These are phyloP conservation scores for Drosophila pseudoananassae DNA, from an alignment of 1,140 invertebrate species.

Conservation along the genomic window DNA sequence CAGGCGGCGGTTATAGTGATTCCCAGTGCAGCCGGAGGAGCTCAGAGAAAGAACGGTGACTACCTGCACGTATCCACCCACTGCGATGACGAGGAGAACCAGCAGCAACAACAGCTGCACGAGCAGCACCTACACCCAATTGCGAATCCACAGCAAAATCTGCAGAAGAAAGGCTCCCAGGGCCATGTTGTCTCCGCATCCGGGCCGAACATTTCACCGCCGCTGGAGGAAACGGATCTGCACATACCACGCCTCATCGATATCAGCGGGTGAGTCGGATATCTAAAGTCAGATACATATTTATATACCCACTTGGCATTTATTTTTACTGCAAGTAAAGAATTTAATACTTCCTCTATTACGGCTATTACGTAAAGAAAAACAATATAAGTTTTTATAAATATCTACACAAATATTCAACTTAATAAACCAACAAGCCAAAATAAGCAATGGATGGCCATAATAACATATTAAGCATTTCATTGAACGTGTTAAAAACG, in stretches of 20 bases:
- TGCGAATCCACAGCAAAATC: conserved; percentile 14
- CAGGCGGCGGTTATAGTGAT: conserved; percentile 74
- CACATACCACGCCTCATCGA: conserved; percentile 86
- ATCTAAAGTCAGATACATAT: not conserved
- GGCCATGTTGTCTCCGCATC: conserved; percentile 28
- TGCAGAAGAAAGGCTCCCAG: conserved; percentile 46
- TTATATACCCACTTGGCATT: too few species aligned
- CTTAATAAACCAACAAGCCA: too few species aligned
- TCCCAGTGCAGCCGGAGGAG: conserved; percentile 70
- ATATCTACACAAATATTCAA: too few species aligned
- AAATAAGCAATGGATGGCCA: too few species aligned
- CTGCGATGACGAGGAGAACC: conserved; percentile 87
- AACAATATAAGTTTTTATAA: too few species aligned
- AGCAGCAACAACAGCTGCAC: conserved; percentile 9
- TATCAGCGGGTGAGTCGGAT: conserved; percentile 83
- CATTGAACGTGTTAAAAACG: too few species aligned
- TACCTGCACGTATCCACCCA: conserved; percentile 88
- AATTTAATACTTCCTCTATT: too few species aligned
- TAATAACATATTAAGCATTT: too few species aligned
- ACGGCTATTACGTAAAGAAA: too few species aligned
- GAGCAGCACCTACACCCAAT: conserved; percentile 22
- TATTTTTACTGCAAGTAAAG: too few species aligned
- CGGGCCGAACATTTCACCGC: conserved; percentile 62
- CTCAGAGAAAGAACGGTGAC: conserved; percentile 86
- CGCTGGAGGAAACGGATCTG: conserved; percentile 85